Conservation (phyloP, 2,888 invertebrate genomes). For the Temnothorax ravouxi region DNA sequence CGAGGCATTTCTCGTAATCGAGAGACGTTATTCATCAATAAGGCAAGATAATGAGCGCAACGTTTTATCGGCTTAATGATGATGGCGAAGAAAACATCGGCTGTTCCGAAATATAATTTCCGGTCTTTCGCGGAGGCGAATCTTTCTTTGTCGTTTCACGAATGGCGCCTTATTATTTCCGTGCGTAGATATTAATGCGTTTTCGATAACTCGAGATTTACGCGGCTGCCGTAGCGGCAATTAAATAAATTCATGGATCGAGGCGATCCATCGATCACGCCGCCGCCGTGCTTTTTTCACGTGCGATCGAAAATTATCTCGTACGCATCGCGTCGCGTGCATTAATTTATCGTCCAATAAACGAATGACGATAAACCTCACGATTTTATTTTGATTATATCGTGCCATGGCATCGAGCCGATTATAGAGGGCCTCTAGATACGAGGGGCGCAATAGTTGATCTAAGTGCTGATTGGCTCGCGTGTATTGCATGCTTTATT, state of each 20-base stretch:
- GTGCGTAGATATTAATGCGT: constrained; percentile 29
- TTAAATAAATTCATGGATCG: constrained; percentile 28
- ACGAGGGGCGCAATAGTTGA: too few relatives aligned
- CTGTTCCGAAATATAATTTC: constrained; percentile 21
- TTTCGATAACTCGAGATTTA: constrained; percentile 28
- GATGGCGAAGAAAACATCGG: background rate
- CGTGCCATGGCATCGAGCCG: background rate
- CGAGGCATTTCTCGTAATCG: background rate
- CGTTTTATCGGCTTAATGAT: constrained; percentile 18
- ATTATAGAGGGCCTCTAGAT: too few relatives aligned
- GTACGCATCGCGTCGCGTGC: background rate
- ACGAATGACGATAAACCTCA: constrained; percentile 4
- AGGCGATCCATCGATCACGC: constrained; percentile 20
- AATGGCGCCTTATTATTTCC: constrained; percentile 6
- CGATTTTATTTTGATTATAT: constrained; percentile 24
- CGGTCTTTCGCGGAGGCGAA: background rate
- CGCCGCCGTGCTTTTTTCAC: background rate
- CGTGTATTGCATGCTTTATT: too few relatives aligned
- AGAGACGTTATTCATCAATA: constrained; percentile 20
- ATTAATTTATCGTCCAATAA: constrained; percentile 21
- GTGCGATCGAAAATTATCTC: constrained; percentile 7
- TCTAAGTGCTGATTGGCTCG: too few relatives aligned
- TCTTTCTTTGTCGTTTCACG: constrained; percentile 5
- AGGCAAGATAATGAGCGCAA: constrained; percentile 22
- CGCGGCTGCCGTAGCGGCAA: background rate